Evolutionary conservation across 2,797 vertebrate species (phyloP), one percentile per base, ranked within the genome.

Genomic region (Acridotheres tristis): DNA sequence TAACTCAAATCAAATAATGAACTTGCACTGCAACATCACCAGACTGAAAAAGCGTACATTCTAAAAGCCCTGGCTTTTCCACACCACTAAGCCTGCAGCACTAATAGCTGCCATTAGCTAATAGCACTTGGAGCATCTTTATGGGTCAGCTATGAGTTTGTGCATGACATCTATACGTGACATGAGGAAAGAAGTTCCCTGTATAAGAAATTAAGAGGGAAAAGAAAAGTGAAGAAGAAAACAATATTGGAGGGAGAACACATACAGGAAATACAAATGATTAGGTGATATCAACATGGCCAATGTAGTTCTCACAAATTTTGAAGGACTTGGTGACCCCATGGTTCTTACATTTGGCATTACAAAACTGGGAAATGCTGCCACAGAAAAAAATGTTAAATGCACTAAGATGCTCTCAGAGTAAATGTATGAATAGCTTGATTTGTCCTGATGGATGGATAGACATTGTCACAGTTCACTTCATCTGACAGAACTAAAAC

Each of bases 401-500:
- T 45, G 80, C 43, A 88, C n/a, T 45, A 77, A 82, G 53, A 72
- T 71, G 63, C 69, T 77, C 72, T 81, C 10, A 27, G 65, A 91
- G 74, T 77, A 89, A 95, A 85, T 71, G 74, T 90, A 82, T 30
- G 91, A 82, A 89, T 45, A 89, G 55, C 36, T 88, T 87, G 91
- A 93, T 96, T 95, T 82, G 76, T 89, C 88, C 48, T 91, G 94
- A 95, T 94, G 91, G 91, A 96, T 96, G 90, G 89, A 85, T 90
- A 92, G 88, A 85, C 63, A n/a, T 75, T 87, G 92, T 76, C 80
- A 94, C 80, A 88, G 90, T 94, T 97, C 92, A 93, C 94, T 96
- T 89, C 81, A 93, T 95, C 91, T 93, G 94, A 93, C 90, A 94
- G 68, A 71, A 81, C 72, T 85, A 84, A 90, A 82, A 76, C 57